Conservation (phyloP, 2,113 vertebrate species). For the Corythaixoides concolor region DNA sequence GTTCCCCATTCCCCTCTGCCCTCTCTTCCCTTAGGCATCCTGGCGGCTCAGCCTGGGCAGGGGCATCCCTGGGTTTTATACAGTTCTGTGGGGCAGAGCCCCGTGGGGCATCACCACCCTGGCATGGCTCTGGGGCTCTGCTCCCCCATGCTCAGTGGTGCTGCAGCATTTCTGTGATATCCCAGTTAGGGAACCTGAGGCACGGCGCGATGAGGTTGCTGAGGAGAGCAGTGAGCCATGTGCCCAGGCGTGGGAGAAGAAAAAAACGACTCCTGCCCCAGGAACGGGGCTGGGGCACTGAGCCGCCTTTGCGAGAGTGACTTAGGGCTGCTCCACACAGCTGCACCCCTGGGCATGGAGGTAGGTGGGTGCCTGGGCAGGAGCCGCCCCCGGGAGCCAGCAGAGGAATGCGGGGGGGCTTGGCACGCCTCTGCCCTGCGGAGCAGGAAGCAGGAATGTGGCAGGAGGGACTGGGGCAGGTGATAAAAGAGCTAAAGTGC, state of each 20-base stretch:
- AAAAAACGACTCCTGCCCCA: neutral
- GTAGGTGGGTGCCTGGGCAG: neutral
- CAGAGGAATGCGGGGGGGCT: neutral
- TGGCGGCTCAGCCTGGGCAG: neutral
- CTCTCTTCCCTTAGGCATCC: neutral
- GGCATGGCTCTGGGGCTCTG: neutral
- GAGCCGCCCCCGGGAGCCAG: neutral
- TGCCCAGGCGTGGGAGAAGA: neutral
- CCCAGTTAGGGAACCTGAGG: neutral
- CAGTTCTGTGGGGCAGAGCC: neutral
- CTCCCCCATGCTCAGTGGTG: accelerated
- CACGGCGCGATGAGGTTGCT: accelerated
- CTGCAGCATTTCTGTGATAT: neutral
- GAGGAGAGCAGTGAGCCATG: neutral
- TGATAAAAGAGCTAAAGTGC: constrained; percentile 53
- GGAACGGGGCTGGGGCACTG: neutral
- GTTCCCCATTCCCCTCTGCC: neutral
- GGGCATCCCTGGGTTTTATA: neutral
- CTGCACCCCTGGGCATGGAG: neutral
- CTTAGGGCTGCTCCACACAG: neutral
- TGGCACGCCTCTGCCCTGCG: constrained; percentile 41
- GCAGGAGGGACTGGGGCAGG: neutral
- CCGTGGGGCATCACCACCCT: neutral
- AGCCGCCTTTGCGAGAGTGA: neutral
- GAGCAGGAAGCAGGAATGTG: constrained; percentile 43